Base-by-base conservation (phyloP, 2,797 vertebrate species). In the Graptemys geographica region DNA sequence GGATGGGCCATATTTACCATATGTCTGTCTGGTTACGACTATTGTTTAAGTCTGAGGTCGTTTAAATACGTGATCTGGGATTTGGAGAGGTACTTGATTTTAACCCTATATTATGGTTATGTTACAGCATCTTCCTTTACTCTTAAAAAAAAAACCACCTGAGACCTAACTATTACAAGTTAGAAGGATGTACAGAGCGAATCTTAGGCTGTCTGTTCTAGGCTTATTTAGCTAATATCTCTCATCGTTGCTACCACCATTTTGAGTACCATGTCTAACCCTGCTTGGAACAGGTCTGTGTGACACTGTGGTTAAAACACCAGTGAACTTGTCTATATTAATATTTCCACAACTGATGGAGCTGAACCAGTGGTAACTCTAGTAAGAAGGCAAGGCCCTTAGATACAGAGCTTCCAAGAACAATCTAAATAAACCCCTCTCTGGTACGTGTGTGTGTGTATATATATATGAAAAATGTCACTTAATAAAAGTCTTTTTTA, bases 1-100 rank as follows among this genome's bases (percentile, higher is more conserved):
- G 52, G 79, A n/a, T 69, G 1, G 87, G 86, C 53, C 8, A 15
- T 37, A 19, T 88, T 86, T 51, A 13, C 96, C 95, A 53, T 84
- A 81, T 92, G 94, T 56, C 95, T 90, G 82, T 78, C 95, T 79
- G 87, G n/a, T 84, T 52, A n/a, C 85, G 57, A 52, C 81, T 69
- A 56, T 84, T 86, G 92, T 91, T 90, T 49, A 13, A 85, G 51
- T 79, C 95, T 59, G 81, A 65, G 79, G 79, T 51, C 74, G 69
- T 84, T 92, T 89, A n/a, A 91, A 88, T 90, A 80, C 4, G 0
- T 13, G 5, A 51, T 57, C 2, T 4, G 84, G 49, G 74, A 3
- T 37, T 11, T 11, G 72, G 55, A 53, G 19, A 83, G 55, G 33
- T 65, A 3, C 87, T 83, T 28, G 5, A 81, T n/a, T 76, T 27